Percentiles rank a stretch among this genome's conserved stretches.
Conservation (phyloP, 1,140 invertebrate genomes). For the Zaprionus tsacasi region DNA sequence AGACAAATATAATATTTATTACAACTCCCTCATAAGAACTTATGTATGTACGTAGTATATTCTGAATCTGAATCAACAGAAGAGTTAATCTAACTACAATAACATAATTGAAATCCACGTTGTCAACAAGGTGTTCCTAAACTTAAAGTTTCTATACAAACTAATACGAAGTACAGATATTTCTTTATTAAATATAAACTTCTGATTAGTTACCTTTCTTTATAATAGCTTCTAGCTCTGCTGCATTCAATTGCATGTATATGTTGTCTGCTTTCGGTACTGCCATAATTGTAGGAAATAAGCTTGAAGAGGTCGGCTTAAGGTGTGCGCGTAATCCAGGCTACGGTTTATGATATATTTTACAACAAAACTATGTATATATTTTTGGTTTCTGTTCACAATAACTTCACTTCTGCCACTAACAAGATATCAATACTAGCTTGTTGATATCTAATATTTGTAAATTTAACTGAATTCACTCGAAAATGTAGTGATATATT, state of each 20-base stretch:
- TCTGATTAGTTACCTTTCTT: slow-evolving; percentile 70
- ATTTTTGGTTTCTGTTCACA: slow-evolving; percentile 13
- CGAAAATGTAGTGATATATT: neutral
- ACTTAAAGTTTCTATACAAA: too few relatives aligned
- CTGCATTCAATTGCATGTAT: slow-evolving; percentile 77
- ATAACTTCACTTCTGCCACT: slow-evolving; percentile 35
- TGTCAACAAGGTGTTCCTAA: too few relatives aligned
- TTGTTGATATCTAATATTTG: slow-evolving; percentile 31
- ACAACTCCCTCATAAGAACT: too few relatives aligned
- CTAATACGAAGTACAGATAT: too few relatives aligned
- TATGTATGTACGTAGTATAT: too few relatives aligned
- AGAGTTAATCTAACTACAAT: too few relatives aligned
- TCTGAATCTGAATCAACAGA: too few relatives aligned
- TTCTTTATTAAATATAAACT: neutral
- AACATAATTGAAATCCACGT: too few relatives aligned
- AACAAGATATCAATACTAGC: slow-evolving; percentile 32
- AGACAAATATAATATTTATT: too few relatives aligned
- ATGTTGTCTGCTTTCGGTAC: slow-evolving; percentile 55
- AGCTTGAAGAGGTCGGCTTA: slow-evolving; percentile 10
- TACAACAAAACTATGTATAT: slow-evolving; percentile 19
- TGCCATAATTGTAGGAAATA: slow-evolving; percentile 48
- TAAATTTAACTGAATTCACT: neutral
- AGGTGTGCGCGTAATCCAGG: slow-evolving; percentile 68
- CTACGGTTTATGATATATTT: slow-evolving; percentile 4
- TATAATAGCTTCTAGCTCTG: slow-evolving; percentile 76